These are phyloP conservation scores for Trogon surrucura DNA, from an alignment of 2,113 vertebrate genomes.

Conservation along the genomic window DNA sequence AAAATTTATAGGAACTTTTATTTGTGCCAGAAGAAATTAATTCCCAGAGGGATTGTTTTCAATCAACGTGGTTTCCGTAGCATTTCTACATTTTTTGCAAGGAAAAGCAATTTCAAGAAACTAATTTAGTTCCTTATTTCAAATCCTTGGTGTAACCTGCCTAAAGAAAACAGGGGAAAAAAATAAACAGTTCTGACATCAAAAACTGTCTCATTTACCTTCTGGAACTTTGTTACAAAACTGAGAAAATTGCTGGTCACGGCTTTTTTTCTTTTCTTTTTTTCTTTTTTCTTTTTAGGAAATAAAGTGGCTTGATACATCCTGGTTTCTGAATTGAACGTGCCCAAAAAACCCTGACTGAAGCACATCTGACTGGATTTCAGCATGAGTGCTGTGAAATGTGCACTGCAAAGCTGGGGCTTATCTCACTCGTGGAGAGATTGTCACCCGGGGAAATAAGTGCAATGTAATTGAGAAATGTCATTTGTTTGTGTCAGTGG, in stretches of 20 bases:
- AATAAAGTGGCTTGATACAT: background rate
- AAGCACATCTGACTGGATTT: background rate
- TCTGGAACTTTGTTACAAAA: background rate
- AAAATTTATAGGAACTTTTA: background rate
- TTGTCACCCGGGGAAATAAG: background rate
- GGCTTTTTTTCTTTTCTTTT: background rate
- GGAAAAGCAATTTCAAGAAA: background rate
- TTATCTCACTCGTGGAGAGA: background rate
- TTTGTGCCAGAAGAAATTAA: background rate
- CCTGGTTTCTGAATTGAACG: background rate
- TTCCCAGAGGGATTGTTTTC: background rate
- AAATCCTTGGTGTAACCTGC: background rate
- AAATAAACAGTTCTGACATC: background rate
- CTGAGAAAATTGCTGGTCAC: background rate
- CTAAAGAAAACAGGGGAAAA: background rate
- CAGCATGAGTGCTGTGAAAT: background rate
- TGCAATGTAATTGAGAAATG: background rate
- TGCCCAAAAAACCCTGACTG: background rate
- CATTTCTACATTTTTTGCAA: background rate
- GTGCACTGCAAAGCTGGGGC: accelerated
- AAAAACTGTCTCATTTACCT: background rate
- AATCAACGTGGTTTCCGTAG: accelerated
- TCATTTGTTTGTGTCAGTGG: background rate
- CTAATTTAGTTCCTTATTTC: background rate
- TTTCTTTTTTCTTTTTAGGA: background rate